Evolutionary conservation across 2,113 vertebrate genomes (phyloP).

Genomic region (Ptyas mucosa): DNA sequence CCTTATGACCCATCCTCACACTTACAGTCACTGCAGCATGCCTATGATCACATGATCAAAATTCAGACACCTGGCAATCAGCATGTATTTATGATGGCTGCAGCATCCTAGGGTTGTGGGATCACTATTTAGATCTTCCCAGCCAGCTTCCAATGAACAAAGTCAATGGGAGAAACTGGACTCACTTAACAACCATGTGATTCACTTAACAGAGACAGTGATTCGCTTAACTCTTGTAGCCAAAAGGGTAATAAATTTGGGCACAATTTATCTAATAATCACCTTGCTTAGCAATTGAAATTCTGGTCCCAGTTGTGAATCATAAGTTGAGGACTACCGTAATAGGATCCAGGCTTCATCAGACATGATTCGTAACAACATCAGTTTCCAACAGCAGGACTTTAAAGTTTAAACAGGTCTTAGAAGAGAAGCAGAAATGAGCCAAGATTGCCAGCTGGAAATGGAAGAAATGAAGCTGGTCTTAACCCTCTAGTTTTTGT

Average conservation of each 20-base stretch:
- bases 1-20: not conserved
- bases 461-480: not conserved
- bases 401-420: not conserved
- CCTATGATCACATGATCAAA: no score
- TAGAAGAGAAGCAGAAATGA: not conserved
- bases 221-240: no score
- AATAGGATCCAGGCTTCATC: not conserved
- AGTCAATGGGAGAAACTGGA: not conserved
- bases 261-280: not conserved
- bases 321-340: not conserved
- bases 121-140: not conserved
- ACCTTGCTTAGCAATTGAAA: not conserved
- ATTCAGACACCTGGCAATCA: not conserved
- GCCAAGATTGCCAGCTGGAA: not conserved
- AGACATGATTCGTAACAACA: not conserved
- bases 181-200: not conserved
- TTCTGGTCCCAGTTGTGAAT: not conserved
- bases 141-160: not conserved
- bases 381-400: not conserved
- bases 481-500: not conserved
- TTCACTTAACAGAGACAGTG: not conserved
- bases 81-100: not conserved
- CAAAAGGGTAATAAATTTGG: no score
- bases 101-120: not conserved
- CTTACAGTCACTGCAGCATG: not conserved